Evolutionary conservation across 2,113 vertebrate genomes (phyloP).

Genomic region (Crotalus viridis): DNA sequence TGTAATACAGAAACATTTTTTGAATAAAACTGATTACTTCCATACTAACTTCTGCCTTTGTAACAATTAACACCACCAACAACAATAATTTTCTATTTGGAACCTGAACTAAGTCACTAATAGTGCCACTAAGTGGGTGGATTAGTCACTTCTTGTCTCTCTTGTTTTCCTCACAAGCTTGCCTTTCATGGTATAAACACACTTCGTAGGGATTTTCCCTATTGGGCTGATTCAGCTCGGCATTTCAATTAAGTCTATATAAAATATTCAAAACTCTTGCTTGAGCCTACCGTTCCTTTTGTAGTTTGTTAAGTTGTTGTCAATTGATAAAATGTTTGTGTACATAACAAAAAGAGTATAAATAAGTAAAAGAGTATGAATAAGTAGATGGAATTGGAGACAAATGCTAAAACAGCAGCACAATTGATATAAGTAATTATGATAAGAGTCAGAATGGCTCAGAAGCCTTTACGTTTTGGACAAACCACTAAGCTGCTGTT

Average conservation of each 20-base stretch:
- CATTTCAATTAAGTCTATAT: not conserved
- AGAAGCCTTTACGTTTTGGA: not conserved
- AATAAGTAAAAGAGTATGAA: not conserved
- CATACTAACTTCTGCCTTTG: not conserved
- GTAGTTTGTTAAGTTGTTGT: not conserved
- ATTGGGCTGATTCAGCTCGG: not conserved
- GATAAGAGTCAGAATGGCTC: not conserved
- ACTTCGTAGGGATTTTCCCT: not conserved
- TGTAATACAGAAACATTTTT: not conserved
- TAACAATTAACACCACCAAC: not conserved
- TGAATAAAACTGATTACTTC: not conserved
- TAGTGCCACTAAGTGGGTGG: not conserved
- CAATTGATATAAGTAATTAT: not conserved
- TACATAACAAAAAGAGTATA: not conserved
- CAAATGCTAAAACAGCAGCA: not conserved
- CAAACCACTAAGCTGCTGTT: not conserved
- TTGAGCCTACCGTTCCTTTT: not conserved
- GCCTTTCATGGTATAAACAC: not conserved
- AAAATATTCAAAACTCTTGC: not conserved
- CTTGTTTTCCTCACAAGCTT: not conserved
- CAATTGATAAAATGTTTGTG: not conserved
- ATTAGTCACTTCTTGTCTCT: not conserved
- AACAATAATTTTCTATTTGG: not conserved
- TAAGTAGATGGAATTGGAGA: not conserved
- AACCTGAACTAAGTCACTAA: not conserved